Evolutionary conservation across 2,113 vertebrate genomes (phyloP).

Genomic region (Pygoscelis adeliae): DNA sequence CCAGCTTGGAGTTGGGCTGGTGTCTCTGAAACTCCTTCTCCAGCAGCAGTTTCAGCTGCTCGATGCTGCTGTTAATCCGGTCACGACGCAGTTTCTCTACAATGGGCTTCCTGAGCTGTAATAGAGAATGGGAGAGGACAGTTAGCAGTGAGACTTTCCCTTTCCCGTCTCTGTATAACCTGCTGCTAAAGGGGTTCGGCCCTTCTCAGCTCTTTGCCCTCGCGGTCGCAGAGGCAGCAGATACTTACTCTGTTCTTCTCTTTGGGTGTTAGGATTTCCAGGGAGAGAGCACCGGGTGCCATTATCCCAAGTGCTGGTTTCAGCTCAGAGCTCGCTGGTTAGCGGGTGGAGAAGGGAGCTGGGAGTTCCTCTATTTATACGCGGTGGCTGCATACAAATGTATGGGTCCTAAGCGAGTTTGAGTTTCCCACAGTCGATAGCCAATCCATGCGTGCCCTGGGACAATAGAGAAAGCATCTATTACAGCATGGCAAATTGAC

Average conservation of each 20-base stretch:
- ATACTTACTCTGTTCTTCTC: conserved; percentile 76
- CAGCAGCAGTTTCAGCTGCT: conserved; percentile 79
- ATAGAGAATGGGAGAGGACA: not conserved
- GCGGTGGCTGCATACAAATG: conserved; percentile 40
- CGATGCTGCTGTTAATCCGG: conserved; percentile 82
- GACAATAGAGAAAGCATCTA: conserved; percentile 79
- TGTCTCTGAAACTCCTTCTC: conserved; percentile 85
- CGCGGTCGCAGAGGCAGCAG: fast-evolving
- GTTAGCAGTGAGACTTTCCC: not conserved
- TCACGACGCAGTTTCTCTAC: conserved; percentile 79
- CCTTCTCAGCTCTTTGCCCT: not conserved
- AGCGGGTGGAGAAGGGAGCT: not conserved
- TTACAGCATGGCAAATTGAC: conserved; percentile 80
- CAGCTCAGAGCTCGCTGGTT: not conserved
- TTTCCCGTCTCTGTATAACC: fast-evolving
- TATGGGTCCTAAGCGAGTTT: conserved; percentile 67
- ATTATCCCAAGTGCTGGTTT: not conserved
- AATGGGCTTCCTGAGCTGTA: conserved; percentile 76
- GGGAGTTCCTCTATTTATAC: conserved; percentile 69
- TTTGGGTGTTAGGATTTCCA: conserved; percentile 48
- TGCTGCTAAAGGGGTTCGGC: not conserved
- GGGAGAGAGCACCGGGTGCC: conserved; percentile 60
- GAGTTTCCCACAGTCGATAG: conserved; percentile 80
- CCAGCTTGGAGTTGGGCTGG: conserved; percentile 86
- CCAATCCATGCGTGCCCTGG: conserved; percentile 72